Percentiles rank a stretch among this genome's conserved stretches.
phyloP scores from a whole-genome alignment of 2,888 invertebrate species.

The Magallana nippona region DNA sequence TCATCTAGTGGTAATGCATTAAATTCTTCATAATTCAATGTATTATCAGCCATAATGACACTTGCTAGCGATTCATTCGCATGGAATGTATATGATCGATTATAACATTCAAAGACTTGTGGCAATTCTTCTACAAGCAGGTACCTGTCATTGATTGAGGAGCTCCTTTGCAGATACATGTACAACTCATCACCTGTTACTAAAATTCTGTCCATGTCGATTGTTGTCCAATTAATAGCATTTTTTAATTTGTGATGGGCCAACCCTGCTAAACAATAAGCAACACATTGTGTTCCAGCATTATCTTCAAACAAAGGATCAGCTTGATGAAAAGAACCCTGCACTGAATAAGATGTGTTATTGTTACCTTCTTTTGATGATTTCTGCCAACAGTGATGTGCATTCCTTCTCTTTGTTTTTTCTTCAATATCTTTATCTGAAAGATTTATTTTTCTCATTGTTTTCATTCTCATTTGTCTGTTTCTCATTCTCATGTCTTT shows the following conservation, averaged over 20 bases:
- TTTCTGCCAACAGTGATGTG: neutral
- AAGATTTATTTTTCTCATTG: neutral
- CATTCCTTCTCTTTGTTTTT: neutral
- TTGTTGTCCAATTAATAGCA: neutral
- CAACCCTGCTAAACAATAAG: neutral
- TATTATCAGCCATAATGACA: neutral
- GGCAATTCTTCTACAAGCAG: neutral
- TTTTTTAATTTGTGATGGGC: neutral
- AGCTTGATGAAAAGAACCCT: conserved; percentile 22
- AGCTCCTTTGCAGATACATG: conserved; percentile 6
- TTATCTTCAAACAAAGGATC: conserved; percentile 4
- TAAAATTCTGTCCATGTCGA: neutral
- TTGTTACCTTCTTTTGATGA: neutral
- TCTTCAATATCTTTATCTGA: neutral
- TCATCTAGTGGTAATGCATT: conserved; percentile 32
- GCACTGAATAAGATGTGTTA: neutral
- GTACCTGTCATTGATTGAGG: neutral
- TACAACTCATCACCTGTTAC: conserved; percentile 11
- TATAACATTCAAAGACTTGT: neutral
- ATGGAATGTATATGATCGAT: neutral
- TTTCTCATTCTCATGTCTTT: neutral
- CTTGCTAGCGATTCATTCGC: neutral
- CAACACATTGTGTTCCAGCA: conserved; percentile 21
- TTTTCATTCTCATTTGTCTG: neutral
- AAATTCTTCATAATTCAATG: neutral